A percentile compares a stretch with the other conserved stretches of the same genome.
These are phyloP conservation scores for Lathronympha strigana DNA, from an alignment of 2,888 invertebrate species.

Conservation along the genomic window DNA sequence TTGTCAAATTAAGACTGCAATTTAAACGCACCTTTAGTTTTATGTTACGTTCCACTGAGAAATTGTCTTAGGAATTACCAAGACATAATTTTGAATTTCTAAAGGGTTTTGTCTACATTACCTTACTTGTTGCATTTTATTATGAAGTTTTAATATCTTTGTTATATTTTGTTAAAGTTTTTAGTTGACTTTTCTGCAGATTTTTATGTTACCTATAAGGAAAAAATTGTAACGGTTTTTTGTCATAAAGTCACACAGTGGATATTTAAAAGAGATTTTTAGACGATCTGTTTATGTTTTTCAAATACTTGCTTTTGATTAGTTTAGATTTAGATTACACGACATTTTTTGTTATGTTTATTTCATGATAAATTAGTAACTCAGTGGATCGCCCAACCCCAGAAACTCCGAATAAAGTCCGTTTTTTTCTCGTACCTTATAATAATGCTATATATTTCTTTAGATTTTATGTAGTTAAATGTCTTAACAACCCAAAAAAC, in stretches of 20 bases:
- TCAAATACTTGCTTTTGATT: slow-evolving; percentile 9
- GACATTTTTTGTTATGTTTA: slow-evolving; percentile 17
- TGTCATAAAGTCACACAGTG: slow-evolving; percentile 11
- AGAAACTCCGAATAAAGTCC: slow-evolving; percentile 1
- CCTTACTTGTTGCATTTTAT: slow-evolving; percentile 1
- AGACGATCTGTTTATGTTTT: background rate
- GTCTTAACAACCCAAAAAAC: background rate
- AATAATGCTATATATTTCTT: background rate
- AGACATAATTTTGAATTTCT: slow-evolving; percentile 5
- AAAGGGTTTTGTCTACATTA: slow-evolving; percentile 6
- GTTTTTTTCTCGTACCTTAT: slow-evolving; percentile 4
- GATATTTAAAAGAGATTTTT: slow-evolving; percentile 4
- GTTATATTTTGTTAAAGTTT: slow-evolving; percentile 7
- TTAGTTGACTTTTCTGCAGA: slow-evolving; percentile 5
- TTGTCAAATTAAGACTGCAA: slow-evolving; percentile 17
- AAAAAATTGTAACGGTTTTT: too few species aligned
- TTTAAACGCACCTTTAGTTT: slow-evolving; percentile 19
- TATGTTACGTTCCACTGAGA: slow-evolving; percentile 22
- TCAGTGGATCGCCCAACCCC: slow-evolving; percentile 18
- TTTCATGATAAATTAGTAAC: slow-evolving; percentile 18
- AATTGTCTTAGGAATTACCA: slow-evolving; percentile 7
- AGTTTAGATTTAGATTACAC: slow-evolving; percentile 1
- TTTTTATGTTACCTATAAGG: too few species aligned
- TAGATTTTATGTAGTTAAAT: slow-evolving; percentile 2
- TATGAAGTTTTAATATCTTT: background rate